phyloP scores from a whole-genome alignment of 2,888 invertebrate genomes.

The Aplocera efformata region DNA sequence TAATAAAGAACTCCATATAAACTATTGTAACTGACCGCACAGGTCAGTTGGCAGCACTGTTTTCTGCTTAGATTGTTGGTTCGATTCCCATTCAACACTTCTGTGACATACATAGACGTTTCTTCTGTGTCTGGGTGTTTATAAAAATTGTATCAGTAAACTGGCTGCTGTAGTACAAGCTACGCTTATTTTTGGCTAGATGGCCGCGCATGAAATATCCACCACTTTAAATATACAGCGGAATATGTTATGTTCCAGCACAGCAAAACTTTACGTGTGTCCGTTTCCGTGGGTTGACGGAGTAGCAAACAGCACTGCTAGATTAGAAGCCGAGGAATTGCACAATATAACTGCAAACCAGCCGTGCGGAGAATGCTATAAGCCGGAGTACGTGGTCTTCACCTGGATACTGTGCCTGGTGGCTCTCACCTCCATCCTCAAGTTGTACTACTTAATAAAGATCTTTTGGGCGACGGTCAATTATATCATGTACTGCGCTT shows the following conservation, averaged over 20 bases:
- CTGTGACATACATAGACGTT: no score
- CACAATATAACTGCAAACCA: neutral
- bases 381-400: constrained; percentile 94
- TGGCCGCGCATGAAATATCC: no score
- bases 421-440: constrained; percentile 94
- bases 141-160: no score
- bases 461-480: constrained; percentile 88
- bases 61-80: no score
- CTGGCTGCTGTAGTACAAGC: no score
- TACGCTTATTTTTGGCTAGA: no score
- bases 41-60: no score
- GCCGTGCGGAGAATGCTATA: constrained; percentile 71
- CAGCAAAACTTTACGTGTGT: constrained; percentile 62
- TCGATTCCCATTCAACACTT: no score
- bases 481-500: constrained; percentile 85
- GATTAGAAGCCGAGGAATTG: neutral
- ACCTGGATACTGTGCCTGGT: constrained; percentile 96
- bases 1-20: no score
- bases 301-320: constrained; percentile 3
- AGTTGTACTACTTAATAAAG: constrained; percentile 93
- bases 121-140: no score
- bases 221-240: no score
- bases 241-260: constrained; percentile 43
- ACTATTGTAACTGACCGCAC: no score
- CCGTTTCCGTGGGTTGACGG: constrained; percentile 24